These are phyloP conservation scores for Caenorhabditis drosophilae DNA, from an alignment of 2,888 invertebrate species.

Conservation along the genomic window DNA sequence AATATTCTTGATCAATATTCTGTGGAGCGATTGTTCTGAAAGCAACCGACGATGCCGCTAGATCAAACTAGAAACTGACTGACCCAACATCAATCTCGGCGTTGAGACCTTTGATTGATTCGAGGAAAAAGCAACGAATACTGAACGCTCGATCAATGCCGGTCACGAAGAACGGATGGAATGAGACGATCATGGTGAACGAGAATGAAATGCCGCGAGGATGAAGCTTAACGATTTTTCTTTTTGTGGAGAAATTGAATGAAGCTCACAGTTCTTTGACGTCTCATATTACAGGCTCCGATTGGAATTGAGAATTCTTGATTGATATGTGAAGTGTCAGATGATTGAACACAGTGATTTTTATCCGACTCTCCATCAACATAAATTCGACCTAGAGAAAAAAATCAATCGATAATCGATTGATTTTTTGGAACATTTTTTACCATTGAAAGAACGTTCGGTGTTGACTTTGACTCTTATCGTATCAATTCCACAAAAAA, in stretches of 20 bases:
- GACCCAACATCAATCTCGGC: slow-evolving; percentile 65
- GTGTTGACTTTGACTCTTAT: slow-evolving; percentile 57
- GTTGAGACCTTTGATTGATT: slow-evolving; percentile 65
- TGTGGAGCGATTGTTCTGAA: slow-evolving; percentile 62
- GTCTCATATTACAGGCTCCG: slow-evolving; percentile 68
- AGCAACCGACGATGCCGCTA: neutral
- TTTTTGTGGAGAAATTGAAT: neutral
- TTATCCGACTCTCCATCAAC: slow-evolving; percentile 67
- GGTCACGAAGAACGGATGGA: slow-evolving; percentile 69
- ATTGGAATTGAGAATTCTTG: slow-evolving; percentile 62
- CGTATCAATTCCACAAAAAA: slow-evolving; percentile 59
- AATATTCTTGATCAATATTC: slow-evolving; percentile 63
- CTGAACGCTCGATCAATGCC: slow-evolving; percentile 67
- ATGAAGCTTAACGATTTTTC: slow-evolving; percentile 31
- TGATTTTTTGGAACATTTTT: neutral
- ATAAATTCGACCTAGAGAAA: slow-evolving; percentile 54
- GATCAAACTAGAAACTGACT: neutral
- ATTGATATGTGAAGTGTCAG: slow-evolving; percentile 15
- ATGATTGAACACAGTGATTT: slow-evolving; percentile 54
- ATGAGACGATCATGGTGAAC: slow-evolving; percentile 67
- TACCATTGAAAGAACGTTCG: slow-evolving; percentile 49
- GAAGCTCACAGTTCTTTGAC: slow-evolving; percentile 58
- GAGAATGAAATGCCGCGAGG: slow-evolving; percentile 68
- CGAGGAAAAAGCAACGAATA: slow-evolving; percentile 68
- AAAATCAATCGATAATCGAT: neutral